Conservation (phyloP, 2,888 invertebrate species). For the Himalopsyche anomala region DNA sequence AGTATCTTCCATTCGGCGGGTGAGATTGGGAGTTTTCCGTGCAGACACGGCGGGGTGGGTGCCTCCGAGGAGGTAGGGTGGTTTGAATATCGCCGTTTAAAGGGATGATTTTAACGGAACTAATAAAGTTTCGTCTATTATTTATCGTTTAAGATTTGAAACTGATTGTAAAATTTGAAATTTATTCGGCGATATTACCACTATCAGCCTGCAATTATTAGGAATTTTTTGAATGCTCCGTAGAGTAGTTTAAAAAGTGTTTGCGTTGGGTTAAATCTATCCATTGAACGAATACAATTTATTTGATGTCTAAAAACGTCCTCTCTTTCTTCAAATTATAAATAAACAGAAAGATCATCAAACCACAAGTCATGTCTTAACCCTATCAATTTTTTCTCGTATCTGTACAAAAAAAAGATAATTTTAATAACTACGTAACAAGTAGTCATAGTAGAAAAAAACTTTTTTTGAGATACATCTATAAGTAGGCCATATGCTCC, state of each 20-base stretch:
- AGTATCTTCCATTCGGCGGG: slow-evolving; percentile 5
- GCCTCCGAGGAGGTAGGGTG: background rate
- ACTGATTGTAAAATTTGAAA: slow-evolving; percentile 57
- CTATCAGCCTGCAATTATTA: slow-evolving; percentile 34
- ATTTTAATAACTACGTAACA: no score
- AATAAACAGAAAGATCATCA: no score
- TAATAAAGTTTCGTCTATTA: slow-evolving; percentile 62
- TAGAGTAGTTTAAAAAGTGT: background rate
- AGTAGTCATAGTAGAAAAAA: no score
- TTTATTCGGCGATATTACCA: slow-evolving; percentile 53
- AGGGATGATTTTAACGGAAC: slow-evolving; percentile 46
- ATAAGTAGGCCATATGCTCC: no score
- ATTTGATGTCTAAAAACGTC: no score
- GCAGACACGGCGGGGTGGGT: background rate
- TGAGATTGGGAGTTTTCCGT: slow-evolving; percentile 15
- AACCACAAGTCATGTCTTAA: no score
- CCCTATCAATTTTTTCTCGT: no score
- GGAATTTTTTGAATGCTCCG: background rate
- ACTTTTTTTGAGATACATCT: no score
- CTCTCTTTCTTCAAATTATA: no score
- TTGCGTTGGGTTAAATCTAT: no score
- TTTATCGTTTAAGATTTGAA: slow-evolving; percentile 62
- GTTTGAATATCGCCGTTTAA: slow-evolving; percentile 37
- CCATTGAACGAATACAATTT: no score
- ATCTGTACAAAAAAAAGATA: no score